Evolutionary conservation across 2,888 invertebrate species (phyloP).

Genomic region (Mechanitis mazaeus): DNA sequence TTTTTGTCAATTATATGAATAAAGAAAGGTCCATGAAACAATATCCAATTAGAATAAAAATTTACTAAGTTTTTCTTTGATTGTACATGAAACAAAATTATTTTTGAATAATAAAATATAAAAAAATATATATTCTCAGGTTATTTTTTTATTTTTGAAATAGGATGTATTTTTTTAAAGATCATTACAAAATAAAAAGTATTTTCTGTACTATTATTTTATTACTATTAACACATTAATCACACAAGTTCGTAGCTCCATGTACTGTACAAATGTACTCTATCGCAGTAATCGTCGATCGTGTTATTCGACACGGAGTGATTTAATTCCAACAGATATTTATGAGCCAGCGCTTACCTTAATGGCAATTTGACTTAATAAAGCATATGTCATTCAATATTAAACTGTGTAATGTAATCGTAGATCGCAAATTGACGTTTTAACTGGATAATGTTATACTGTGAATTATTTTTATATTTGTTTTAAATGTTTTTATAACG

Average conservation of each 20-base stretch:
- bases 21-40: too few relatives aligned
- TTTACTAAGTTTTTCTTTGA: too few relatives aligned
- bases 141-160: too few relatives aligned
- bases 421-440: background rate
- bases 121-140: background rate
- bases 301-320: constrained; percentile 52
- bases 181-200: background rate
- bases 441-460: constrained; percentile 1
- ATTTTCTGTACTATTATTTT: too few relatives aligned
- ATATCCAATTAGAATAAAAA: too few relatives aligned
- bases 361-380: constrained; percentile 54
- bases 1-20: background rate
- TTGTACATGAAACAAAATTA: too few relatives aligned
- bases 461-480: background rate
- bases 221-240: too few relatives aligned
- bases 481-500: background rate
- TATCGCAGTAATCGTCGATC: constrained; percentile 57
- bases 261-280: constrained; percentile 32
- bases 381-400: constrained; percentile 22
- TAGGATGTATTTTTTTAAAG: background rate
- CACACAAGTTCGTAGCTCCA: constrained; percentile 29
- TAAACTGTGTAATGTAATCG: background rate
- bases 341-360: constrained; percentile 47
- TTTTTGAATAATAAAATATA: too few relatives aligned
- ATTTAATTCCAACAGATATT: constrained; percentile 63